Percentiles rank a stretch among this genome's conserved stretches.
phyloP scores from a whole-genome alignment of 2,113 vertebrate species.

The Sprattus sprattus region DNA sequence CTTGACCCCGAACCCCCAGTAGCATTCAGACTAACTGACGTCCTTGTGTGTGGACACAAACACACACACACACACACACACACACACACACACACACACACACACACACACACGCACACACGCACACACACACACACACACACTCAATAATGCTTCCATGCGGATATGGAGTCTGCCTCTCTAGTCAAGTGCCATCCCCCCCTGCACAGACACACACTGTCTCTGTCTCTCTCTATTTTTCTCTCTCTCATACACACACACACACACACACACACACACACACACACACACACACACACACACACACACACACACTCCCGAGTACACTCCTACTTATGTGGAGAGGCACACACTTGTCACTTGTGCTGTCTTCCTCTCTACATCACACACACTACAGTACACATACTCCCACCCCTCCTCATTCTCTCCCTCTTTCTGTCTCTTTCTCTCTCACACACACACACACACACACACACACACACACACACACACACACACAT shows the following conservation, averaged over 20 bases:
- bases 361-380: not conserved
- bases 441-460: not conserved
- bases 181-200: not conserved
- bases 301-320: slow-evolving; percentile 1
- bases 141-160: not conserved
- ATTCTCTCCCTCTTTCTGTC: not conserved
- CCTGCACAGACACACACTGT: not conserved
- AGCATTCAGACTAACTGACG: not conserved
- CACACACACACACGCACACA: too few relatives aligned
- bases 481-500: not conserved
- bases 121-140: too few relatives aligned
- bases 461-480: not conserved
- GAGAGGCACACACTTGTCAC: not conserved
- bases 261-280: not conserved
- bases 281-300: not conserved
- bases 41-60: not conserved
- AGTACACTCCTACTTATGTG: not conserved
- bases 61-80: too few relatives aligned
- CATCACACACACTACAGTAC: not conserved
- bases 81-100: too few relatives aligned
- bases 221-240: too few relatives aligned
- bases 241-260: not conserved
- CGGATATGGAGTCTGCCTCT: not conserved
- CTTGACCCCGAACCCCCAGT: slow-evolving; percentile 7
- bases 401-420: not conserved